Base-by-base conservation (phyloP, 2,888 invertebrate genomes). In the Cheilosia impressa region DNA sequence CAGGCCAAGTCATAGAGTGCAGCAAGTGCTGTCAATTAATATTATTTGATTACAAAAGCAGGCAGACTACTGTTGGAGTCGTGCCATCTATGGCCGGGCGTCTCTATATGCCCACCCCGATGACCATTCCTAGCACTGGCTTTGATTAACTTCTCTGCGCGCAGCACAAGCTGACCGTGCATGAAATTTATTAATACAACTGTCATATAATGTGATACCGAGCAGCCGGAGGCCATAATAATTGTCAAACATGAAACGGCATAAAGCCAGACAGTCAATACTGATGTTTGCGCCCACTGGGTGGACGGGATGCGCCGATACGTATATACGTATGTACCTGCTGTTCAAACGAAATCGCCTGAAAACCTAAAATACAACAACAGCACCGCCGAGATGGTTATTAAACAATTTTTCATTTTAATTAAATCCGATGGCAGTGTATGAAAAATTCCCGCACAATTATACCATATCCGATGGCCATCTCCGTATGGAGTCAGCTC, bases 401-500 rank as follows among this genome's bases (percentile, higher is more conserved):
- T 85, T 85, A 85, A 85, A 81, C 87, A 87, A 87, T 87, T 87
- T 87, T 87, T 87, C 87, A 87, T 87, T 87, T 87, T 87, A 87
- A 87, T 87, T 87, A 87, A 87, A 84, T 84, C 78, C 60, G 80
- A 85, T 87, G 87, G 69, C 87, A 87, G 38, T 38, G 76, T 78
- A 76, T 76, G 81, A 83, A 84, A 87, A 87, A 87, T 84, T 81
- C 84, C 73, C 53, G 69, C 72, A 76, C 84, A 87, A 87, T 87
- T 87, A 87, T 87, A 77, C 87, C 87, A 87, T 87, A 87, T 87
- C 87, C 76, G 87, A 87, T 75, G 84, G 68, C 69, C 63, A 87
- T 87, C 82, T 78, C 73, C 71, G 66, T 85, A 76, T 80, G 80
- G 15, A 80, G 80, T 79, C 75, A 52, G 52, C 65, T 72, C 76